A percentile compares a stretch with the other conserved stretches of the same genome.
Conservation (phyloP, 2,797 vertebrate species). For the Sylvia borin region DNA sequence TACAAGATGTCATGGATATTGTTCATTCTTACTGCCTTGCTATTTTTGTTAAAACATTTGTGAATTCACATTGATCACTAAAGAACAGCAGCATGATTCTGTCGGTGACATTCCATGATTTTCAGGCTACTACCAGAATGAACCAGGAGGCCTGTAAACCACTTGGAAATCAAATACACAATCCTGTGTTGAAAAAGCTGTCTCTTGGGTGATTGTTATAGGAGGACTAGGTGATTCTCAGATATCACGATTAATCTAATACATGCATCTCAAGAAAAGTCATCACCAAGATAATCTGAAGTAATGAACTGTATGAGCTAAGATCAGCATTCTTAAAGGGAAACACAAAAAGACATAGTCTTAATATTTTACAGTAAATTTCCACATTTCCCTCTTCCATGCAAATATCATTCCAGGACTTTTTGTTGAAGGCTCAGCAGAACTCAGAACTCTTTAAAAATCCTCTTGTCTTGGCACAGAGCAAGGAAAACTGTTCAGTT, state of each 20-base stretch:
- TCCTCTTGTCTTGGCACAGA: background rate
- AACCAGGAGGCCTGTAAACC: background rate
- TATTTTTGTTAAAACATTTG: background rate
- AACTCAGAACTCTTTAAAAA: background rate
- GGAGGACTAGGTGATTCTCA: background rate
- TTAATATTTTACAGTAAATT: background rate
- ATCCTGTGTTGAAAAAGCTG: background rate
- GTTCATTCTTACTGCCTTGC: background rate
- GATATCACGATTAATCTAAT: background rate
- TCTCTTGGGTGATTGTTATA: background rate
- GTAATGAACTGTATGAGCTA: background rate
- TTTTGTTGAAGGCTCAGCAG: background rate
- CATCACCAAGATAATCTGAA: background rate
- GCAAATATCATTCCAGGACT: background rate
- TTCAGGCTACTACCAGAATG: background rate
- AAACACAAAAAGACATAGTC: background rate
- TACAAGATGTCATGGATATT: background rate
- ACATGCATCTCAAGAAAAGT: background rate
- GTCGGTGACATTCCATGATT: background rate
- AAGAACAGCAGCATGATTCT: background rate
- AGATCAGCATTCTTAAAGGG: background rate
- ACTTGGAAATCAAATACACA: background rate
- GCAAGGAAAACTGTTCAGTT: background rate
- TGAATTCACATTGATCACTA: background rate
- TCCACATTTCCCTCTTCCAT: background rate